Evolutionary conservation across 2,888 invertebrate species (phyloP), one percentile per base, ranked within the genome.

Genomic region (Tiliacea aurago): DNA sequence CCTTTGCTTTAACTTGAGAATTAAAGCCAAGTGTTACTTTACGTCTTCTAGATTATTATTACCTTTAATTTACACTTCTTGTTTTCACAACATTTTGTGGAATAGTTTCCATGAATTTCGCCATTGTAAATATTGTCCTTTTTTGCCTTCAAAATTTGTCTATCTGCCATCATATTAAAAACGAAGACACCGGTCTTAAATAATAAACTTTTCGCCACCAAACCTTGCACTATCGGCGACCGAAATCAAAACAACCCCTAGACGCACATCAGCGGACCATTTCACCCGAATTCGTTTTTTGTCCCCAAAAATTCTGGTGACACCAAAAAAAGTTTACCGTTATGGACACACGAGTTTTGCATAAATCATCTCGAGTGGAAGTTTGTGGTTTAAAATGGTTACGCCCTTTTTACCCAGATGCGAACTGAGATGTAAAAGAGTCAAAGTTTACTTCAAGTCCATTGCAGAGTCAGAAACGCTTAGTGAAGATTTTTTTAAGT

Each of bases 361-460:
- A 94, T 95, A 95, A 95, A 94, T 95, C 95, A 95, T 93, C 85
- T 94, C 91, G 85, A 95, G 95, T 93, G 92, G 91, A 78, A 78
- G 87, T 81, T 87, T 84, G 85, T 78, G 76, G 83, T 87, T 84
- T 51, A 33, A 73, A 87, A 87, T 88, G 84, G 83, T 89, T 87
- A 84, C 87, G 81, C 84, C 88, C 86, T 88, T 90, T 88, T 65
- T 47, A 73, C 73, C 6, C 20, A 69, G 58, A 67, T 69, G 62
- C 15, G 64, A 80, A 84, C 73, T 73, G 64, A 70, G 68, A 84
- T 70, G 65, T 84, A 47, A 64, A 61, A 55, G 61, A 67, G 56
- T 70, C 63, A 45, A 84, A 84, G 65, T 81, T 80, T 63, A 56
- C 23, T 20, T 41, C 20, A 47, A 59, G 76, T 69, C 61, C 49